phyloP scores from a whole-genome alignment of 2,797 vertebrate species.

The Sebastes diaconus region DNA sequence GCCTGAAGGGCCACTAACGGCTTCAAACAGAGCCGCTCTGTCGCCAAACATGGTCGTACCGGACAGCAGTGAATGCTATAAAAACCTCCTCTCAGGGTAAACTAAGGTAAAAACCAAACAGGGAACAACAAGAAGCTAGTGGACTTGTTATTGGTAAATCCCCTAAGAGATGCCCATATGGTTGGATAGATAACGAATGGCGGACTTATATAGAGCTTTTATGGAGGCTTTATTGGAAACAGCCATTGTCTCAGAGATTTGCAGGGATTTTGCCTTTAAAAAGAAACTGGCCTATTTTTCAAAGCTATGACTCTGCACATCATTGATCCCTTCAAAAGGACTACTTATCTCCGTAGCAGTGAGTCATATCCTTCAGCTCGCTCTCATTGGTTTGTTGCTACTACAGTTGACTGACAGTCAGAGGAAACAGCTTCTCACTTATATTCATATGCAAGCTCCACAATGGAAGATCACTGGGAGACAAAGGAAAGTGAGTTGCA shows the following conservation, averaged over 20 bases:
- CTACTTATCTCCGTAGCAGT: constrained; percentile 63
- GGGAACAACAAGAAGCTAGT: constrained; percentile 3
- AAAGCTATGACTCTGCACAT: constrained; percentile 70
- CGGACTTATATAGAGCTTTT: constrained; percentile 51
- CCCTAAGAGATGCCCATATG: constrained; percentile 47
- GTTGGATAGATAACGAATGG: constrained; percentile 59
- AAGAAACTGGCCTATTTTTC: constrained; percentile 73
- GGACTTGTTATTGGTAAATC: constrained; percentile 49
- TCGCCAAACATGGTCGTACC: neutral
- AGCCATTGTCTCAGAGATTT: constrained; percentile 74
- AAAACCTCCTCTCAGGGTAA: constrained; percentile 1
- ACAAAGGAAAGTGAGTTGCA: constrained; percentile 54
- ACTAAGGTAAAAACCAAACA: constrained; percentile 29
- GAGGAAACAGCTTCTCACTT: constrained; percentile 18
- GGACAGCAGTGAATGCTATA: neutral
- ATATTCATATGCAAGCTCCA: constrained; percentile 11
- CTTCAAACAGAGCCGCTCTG: neutral
- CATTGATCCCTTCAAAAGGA: constrained; percentile 68
- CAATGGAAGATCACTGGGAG: constrained; percentile 41
- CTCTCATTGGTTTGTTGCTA: constrained; percentile 33
- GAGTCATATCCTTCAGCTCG: constrained; percentile 61
- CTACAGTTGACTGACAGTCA: constrained; percentile 36
- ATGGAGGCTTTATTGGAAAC: constrained; percentile 56
- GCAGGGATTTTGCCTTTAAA: constrained; percentile 73
- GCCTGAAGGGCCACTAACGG: neutral